Conservation (phyloP, 2,113 vertebrate genomes). For the Notechis scutatus region DNA sequence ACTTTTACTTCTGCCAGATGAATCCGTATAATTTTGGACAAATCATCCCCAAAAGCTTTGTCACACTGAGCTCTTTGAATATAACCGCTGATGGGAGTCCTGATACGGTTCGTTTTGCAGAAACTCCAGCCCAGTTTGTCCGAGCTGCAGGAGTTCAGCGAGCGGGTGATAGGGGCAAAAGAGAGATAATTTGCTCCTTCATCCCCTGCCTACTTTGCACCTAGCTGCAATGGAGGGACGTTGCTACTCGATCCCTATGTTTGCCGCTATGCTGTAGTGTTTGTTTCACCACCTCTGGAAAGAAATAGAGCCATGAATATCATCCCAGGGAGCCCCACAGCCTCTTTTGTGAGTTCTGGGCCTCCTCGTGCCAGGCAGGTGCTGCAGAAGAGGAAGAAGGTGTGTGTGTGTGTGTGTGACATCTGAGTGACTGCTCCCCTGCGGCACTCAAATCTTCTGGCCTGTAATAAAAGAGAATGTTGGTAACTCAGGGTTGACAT, state of each 20-base stretch:
- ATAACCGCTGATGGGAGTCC: not conserved
- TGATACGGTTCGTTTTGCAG: not conserved
- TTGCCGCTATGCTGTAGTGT: not conserved
- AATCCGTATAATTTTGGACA: no score
- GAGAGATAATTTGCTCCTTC: not conserved
- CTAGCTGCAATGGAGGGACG: rapidly evolving
- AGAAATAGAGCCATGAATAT: not conserved
- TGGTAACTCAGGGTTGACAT: not conserved
- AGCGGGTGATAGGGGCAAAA: not conserved
- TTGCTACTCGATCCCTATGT: not conserved
- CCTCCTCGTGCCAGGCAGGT: not conserved
- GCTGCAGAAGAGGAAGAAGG: no score
- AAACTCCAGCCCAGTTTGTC: no score
- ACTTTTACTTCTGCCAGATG: not conserved
- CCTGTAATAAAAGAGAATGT: no score
- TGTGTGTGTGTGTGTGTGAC: not conserved
- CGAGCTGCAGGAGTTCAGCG: not conserved
- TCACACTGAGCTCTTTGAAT: not conserved
- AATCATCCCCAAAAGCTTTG: not conserved
- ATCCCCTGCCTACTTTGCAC: not conserved
- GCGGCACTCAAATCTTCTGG: not conserved
- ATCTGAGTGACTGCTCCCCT: not conserved
- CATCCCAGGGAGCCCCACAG: not conserved
- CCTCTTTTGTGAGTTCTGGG: not conserved
- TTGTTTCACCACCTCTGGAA: no score